These are phyloP conservation scores for Dipodomys spectabilis DNA, from an alignment of 2,113 vertebrate genomes.

Conservation along the genomic window DNA sequence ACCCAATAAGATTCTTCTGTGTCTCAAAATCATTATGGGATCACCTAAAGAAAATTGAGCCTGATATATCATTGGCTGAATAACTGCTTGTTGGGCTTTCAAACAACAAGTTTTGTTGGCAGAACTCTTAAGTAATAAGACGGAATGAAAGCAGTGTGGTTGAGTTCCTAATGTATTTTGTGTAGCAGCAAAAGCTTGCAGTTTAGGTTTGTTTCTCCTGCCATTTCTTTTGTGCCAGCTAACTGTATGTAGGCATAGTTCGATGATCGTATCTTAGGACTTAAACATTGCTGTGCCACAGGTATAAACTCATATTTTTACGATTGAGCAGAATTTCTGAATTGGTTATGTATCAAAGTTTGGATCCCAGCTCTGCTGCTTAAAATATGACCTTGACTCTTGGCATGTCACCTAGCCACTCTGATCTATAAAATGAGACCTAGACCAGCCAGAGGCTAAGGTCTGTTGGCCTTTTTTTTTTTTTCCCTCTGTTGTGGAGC, in stretches of 20 bases:
- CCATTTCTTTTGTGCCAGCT: slow-evolving; percentile 27
- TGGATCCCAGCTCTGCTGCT: slow-evolving; percentile 18
- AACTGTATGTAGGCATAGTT: neutral
- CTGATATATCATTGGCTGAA: neutral
- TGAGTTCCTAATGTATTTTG: slow-evolving; percentile 19
- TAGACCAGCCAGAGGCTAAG: neutral
- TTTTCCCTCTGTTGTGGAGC: too few relatives aligned
- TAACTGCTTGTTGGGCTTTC: neutral
- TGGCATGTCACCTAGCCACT: slow-evolving; percentile 61
- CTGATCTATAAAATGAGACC: slow-evolving; percentile 27
- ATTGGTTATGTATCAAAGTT: neutral
- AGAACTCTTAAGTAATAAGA: slow-evolving; percentile 17
- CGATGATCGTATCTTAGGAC: neutral
- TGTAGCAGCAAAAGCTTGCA: neutral
- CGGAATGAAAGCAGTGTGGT: neutral
- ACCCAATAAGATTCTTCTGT: slow-evolving; percentile 50
- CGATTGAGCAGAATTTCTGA: neutral
- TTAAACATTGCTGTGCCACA: neutral
- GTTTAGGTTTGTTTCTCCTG: neutral
- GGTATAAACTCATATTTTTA: neutral
- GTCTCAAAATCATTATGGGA: neutral
- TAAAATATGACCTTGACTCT: slow-evolving; percentile 36
- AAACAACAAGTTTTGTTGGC: slow-evolving; percentile 47
- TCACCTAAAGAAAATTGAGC: slow-evolving; percentile 45
- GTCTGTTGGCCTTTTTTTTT: neutral